Base-by-base conservation (phyloP, 2,113 vertebrate species). In the Anoura caudifer region DNA sequence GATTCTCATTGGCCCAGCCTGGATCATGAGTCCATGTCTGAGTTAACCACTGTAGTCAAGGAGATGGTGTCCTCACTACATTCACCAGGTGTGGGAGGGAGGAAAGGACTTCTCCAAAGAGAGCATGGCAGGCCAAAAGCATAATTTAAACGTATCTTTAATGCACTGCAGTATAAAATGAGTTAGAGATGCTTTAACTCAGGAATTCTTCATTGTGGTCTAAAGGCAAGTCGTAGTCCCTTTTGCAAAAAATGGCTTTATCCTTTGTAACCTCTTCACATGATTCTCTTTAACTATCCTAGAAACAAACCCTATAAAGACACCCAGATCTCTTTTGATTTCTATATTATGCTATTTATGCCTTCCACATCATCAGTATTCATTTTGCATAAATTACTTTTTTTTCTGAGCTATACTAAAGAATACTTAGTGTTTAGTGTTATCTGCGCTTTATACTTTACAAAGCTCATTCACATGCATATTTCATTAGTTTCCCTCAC, bases 401-500 rank as follows among this genome's bases (percentile, higher is more conserved):
- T 56, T 61, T 20, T 59, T 90, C 26, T 81, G 41, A 90, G 47
- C 47, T 38, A 0, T 86, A 54, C 28, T 59, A 77, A 91, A n/a
- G 10, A 5, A 63, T n/a, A 65, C 12, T 82, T 67, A 77, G 33
- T 91, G 26, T 63, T 90, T 80, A 63, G 6, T 86, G 33, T 52
- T 85, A 82, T 80, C 77, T 77, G 12, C 19, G 9, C 14, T 84
- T 91, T 76, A 19, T 76, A 77, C 8, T 96, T 95, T 77, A 72
- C 45, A 96, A 96, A 92, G 70, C 59, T 43, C 20, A 67, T 81
- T 85, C 45, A 13, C 12, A 52, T 80, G 63, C 38, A 96, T 93
- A 94, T 91, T 81, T 94, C 31, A 91, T 95, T 93, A 76, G 19
- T 73, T 82, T 36, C 15, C 63, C 24, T 94, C 52, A 84, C 7